These are phyloP conservation scores for Cremastobaeus sp. DNA, from an alignment of 2,888 invertebrate genomes.

Conservation along the genomic window DNA sequence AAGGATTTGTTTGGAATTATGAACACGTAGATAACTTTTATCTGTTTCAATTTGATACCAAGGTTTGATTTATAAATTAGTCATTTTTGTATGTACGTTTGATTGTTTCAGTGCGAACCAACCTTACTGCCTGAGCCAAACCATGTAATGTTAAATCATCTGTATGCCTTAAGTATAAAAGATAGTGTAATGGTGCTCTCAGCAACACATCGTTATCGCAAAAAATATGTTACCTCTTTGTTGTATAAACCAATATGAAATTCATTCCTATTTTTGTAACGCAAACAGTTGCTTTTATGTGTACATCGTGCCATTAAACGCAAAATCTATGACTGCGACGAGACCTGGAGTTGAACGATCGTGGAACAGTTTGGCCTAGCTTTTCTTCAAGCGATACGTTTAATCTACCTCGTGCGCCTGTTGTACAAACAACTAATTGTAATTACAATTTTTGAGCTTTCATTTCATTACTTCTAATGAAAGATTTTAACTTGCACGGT, in stretches of 20 bases:
- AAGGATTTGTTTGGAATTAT: no score
- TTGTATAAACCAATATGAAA: conserved; percentile 97
- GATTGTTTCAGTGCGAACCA: conserved; percentile 92
- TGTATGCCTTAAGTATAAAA: conserved; percentile 99
- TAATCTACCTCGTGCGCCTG: conserved; percentile 4
- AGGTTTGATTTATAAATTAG: no score
- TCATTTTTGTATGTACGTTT: no score
- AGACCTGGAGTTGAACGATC: neutral
- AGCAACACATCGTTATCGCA: conserved; percentile 98
- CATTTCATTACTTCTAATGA: conserved; percentile 6
- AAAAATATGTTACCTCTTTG: conserved; percentile 99
- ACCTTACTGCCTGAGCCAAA: conserved; percentile 99
- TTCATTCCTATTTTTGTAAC: conserved; percentile 63
- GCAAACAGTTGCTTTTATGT: conserved; percentile 38
- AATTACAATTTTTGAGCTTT: conserved; percentile 27
- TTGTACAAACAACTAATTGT: conserved; percentile 28
- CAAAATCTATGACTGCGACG: conserved; percentile 15
- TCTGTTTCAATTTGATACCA: no score
- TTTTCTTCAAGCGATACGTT: neutral
- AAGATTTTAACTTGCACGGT: neutral
- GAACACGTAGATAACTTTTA: no score
- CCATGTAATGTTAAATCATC: conserved; percentile 99
- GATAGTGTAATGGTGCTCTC: conserved; percentile 99
- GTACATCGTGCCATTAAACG: conserved; percentile 45
- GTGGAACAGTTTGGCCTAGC: neutral